Base-by-base conservation (phyloP, 2,888 invertebrate genomes). In the Drosophila aldrichi region DNA sequence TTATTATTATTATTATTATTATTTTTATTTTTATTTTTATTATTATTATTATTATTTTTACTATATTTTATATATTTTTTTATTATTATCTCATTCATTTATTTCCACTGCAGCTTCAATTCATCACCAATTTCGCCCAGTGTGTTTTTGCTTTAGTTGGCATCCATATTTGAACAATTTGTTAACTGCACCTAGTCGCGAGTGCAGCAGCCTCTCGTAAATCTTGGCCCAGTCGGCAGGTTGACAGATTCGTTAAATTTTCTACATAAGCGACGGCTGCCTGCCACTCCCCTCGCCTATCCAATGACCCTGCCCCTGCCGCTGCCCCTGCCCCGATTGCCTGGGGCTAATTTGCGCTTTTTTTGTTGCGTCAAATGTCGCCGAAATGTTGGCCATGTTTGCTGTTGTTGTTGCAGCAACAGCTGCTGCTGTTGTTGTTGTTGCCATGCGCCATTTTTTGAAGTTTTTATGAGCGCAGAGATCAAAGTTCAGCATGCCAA, bases 201-300 rank as follows among this genome's bases (percentile, higher is more conserved):
- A 71, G 70, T 57, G 54, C 61, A 44, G 70, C 79, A 74, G 74
- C 73, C 72, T 82, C 81, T 82, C 87, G 90, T 90, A 90, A 91
- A 91, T 91, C 91, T 87, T 81, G 76, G 77, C 71, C 77, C 79
- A 82, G 86, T 83, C 90, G 81, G 82, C 77, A 82, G 82, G 88
- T 90, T 91, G 90, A 90, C 90, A 90, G 85, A 89, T 91, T 88
- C 90, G 91, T 90, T 90, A 90, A 89, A 82, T 79, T 88, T 86
- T 74, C 10, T 70, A 75, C 79, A 82, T 73, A 74, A 81, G 70
- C 68, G 65, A 65, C 61, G 60, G 43, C 43, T 20, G 64, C 0
- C 29, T 29, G 16, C 4, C 29, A 20, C 29, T 2, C 29, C 22
- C 14, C 16, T 29, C 9, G 22, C 40, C 10, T 8, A 3, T 36